Evolutionary conservation across 1,140 invertebrate species (phyloP).

Genomic region (Centruroides sculpturatus): DNA sequence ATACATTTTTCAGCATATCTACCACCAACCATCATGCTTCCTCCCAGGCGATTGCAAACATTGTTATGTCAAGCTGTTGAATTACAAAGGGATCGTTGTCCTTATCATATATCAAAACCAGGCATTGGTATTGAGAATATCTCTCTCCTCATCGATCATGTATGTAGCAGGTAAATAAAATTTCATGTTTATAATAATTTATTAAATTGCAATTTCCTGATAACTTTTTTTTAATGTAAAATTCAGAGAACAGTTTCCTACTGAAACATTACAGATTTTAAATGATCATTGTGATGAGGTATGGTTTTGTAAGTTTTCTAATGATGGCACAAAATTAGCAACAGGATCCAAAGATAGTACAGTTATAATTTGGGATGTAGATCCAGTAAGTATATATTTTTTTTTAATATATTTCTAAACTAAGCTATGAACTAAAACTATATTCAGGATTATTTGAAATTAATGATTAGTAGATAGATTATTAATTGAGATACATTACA

Average conservation of each 20-base stretch:
- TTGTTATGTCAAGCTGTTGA: slow-evolving; percentile 31
- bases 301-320: slow-evolving; percentile 38
- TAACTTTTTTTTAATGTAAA: slow-evolving; percentile 6
- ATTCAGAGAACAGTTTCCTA: slow-evolving; percentile 33
- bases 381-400: slow-evolving; percentile 21
- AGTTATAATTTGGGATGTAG: slow-evolving; percentile 34
- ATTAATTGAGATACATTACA: no score
- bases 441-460: no score
- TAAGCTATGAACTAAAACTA: no score
- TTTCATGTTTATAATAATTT: not conserved
- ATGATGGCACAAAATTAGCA: slow-evolving; percentile 34
- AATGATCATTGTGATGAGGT: slow-evolving; percentile 37
- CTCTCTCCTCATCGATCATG: slow-evolving; percentile 32
- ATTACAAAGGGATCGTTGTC: slow-evolving; percentile 30
- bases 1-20: slow-evolving; percentile 26
- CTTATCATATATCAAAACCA: slow-evolving; percentile 33
- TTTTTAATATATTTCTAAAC: no score
- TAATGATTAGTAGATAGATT: no score
- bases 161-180: slow-evolving; percentile 27
- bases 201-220: not conserved
- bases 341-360: slow-evolving; percentile 37
- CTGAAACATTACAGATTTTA: slow-evolving; percentile 28
- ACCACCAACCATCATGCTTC: slow-evolving; percentile 32
- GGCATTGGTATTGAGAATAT: slow-evolving; percentile 22
- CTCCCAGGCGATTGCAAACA: slow-evolving; percentile 29